Percentiles rank a stretch among this genome's conserved stretches.
Evolutionary conservation across 2,113 vertebrate genomes (phyloP).

Genomic region (Hirundichthys speculiger): DNA sequence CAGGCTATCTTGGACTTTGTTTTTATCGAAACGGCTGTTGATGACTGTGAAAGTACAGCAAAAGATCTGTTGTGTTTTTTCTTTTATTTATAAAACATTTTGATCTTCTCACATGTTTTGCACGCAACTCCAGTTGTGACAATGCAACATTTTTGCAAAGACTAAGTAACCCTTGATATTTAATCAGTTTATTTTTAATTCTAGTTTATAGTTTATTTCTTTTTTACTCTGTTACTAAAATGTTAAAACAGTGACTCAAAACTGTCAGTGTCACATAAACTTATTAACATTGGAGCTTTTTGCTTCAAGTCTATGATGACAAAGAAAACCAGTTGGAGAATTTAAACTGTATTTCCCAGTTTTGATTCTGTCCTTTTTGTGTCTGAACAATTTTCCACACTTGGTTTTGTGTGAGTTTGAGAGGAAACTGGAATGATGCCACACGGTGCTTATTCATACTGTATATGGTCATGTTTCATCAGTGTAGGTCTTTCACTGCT

Average conservation of each 20-base stretch:
- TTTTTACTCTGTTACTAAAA: not conserved
- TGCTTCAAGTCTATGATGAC: not conserved
- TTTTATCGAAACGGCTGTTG: too few relatives aligned
- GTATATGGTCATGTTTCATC: constrained; percentile 1
- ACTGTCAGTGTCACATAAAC: not conserved
- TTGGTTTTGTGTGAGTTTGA: constrained; percentile 12
- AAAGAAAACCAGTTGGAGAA: not conserved
- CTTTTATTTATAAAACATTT: not conserved
- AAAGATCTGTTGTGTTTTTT: too few relatives aligned
- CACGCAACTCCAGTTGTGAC: not conserved
- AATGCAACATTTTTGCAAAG: not conserved
- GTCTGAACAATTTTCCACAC: constrained; percentile 2
- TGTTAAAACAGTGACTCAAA: not conserved
- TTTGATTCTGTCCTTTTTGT: not conserved
- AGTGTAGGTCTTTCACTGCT: not conserved
- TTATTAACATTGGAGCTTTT: not conserved
- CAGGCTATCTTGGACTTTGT: too few relatives aligned
- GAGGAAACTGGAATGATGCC: constrained; percentile 22
- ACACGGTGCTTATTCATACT: not conserved
- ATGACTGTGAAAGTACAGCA: too few relatives aligned
- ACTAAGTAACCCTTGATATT: not conserved
- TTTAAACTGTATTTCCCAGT: not conserved
- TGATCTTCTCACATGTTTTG: not conserved
- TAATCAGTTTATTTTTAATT: not conserved
- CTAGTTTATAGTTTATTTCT: not conserved